phyloP scores from a whole-genome alignment of 1,140 invertebrate genomes.

The Drosophila fuyamai region DNA sequence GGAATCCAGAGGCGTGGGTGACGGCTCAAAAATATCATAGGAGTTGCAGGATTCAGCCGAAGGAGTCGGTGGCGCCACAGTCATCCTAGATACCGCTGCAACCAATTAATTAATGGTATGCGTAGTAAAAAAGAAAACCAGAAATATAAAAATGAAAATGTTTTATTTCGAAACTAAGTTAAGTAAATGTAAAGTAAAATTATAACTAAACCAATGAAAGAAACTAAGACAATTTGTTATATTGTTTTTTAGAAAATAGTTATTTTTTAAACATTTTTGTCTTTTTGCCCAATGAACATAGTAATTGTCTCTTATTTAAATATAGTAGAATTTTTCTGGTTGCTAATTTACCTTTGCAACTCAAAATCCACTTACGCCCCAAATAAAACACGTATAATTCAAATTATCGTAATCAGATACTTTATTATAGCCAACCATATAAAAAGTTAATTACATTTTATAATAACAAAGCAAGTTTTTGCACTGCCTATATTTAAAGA shows the following conservation, averaged over 20 bases:
- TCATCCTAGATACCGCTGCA: slow-evolving; percentile 7
- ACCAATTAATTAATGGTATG: not conserved
- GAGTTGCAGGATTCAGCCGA: slow-evolving; percentile 64
- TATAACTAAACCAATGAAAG: no score
- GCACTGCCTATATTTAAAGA: not conserved
- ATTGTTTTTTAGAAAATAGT: no score
- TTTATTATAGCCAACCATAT: not conserved
- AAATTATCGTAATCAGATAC: not conserved
- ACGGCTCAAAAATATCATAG: slow-evolving; percentile 67
- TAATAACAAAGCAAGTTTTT: not conserved
- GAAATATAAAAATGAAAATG: slow-evolving; percentile 7
- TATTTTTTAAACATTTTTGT: no score
- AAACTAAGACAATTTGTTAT: no score
- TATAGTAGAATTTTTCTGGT: no score
- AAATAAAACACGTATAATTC: slow-evolving; percentile 5
- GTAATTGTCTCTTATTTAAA: no score
- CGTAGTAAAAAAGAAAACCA: slow-evolving; percentile 17
- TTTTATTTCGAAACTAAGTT: not conserved
- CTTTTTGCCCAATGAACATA: no score
- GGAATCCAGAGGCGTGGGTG: slow-evolving; percentile 59
- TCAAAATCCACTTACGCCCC: not conserved
- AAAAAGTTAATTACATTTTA: not conserved
- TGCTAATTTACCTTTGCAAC: not conserved
- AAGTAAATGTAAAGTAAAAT: no score
- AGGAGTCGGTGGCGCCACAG: slow-evolving; percentile 45